Evolutionary conservation across 1,140 invertebrate genomes (phyloP).

Genomic region (Ceratosolen fusciceps): DNA sequence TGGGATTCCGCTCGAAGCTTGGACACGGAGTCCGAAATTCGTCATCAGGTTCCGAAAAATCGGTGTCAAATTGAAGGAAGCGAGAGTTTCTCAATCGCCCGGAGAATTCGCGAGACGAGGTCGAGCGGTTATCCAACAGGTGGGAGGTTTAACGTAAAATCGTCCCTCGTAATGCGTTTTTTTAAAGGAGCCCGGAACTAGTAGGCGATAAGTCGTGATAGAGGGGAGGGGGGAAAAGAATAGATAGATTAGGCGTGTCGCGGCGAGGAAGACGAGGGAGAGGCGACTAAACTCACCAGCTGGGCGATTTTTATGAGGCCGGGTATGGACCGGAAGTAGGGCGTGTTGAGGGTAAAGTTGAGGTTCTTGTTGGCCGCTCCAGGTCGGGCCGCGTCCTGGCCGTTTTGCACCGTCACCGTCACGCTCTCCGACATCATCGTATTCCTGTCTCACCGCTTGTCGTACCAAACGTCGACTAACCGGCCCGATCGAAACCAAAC

Average conservation of each 20-base stretch:
- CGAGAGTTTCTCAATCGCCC: too few species aligned
- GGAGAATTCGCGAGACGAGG: too few species aligned
- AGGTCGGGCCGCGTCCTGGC: conserved; percentile 58
- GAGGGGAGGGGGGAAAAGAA: background rate
- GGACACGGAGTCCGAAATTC: too few species aligned
- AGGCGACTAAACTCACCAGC: conserved; percentile 64
- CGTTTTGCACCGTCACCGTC: conserved; percentile 62
- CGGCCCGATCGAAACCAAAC: conserved; percentile 10
- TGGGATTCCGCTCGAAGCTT: too few species aligned
- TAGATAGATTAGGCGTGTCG: background rate
- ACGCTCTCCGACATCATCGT: conserved; percentile 68
- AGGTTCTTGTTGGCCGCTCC: conserved; percentile 60
- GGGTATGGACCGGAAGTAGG: conserved; percentile 71
- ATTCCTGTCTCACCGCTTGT: conserved; percentile 6
- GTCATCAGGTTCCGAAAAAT: too few species aligned
- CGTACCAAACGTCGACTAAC: background rate
- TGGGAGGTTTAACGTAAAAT: background rate
- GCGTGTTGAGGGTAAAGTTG: conserved; percentile 67
- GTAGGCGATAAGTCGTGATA: background rate
- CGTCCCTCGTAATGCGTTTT: background rate
- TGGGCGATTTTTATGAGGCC: conserved; percentile 73
- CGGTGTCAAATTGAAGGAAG: too few species aligned
- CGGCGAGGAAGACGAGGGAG: background rate
- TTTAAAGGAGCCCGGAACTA: background rate
- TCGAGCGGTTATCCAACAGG: too few species aligned